Evolutionary conservation across 2,113 vertebrate genomes (phyloP).

Genomic region (Artemisiospiza belli): DNA sequence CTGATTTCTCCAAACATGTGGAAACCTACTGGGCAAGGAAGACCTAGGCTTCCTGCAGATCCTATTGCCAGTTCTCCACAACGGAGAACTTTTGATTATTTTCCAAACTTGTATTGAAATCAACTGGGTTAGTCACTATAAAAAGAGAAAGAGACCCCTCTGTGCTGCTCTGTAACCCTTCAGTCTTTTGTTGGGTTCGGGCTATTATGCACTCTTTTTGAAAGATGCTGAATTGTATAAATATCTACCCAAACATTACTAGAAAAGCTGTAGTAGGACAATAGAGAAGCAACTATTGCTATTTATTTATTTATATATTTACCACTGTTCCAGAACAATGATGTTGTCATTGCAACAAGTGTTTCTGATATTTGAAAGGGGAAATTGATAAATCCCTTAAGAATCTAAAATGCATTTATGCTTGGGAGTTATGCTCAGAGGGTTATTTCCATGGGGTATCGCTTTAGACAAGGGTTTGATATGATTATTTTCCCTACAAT

Average conservation of each 20-base stretch:
- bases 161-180: conserved; percentile 25
- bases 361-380: background rate
- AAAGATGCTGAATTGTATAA: background rate
- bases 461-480: background rate
- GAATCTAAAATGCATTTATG: background rate
- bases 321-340: background rate
- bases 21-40: conserved; percentile 56
- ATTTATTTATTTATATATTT: background rate
- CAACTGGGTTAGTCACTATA: conserved; percentile 21
- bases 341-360: background rate
- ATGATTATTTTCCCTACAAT: background rate
- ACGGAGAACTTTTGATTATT: conserved; percentile 58
- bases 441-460: background rate
- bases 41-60: conserved; percentile 58
- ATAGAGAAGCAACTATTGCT: background rate
- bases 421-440: background rate
- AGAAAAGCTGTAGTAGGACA: background rate
- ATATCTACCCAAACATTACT: background rate
- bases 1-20: conserved; percentile 59
- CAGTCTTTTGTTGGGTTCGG: background rate
- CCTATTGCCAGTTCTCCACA: conserved; percentile 15
- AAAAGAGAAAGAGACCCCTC: conserved; percentile 54
- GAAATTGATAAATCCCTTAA: background rate
- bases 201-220: background rate
- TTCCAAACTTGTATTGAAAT: conserved; percentile 57